Evolutionary conservation across 2,888 invertebrate genomes (phyloP), one percentile per base, ranked within the genome.

Genomic region (Keiferia lycopersicella): DNA sequence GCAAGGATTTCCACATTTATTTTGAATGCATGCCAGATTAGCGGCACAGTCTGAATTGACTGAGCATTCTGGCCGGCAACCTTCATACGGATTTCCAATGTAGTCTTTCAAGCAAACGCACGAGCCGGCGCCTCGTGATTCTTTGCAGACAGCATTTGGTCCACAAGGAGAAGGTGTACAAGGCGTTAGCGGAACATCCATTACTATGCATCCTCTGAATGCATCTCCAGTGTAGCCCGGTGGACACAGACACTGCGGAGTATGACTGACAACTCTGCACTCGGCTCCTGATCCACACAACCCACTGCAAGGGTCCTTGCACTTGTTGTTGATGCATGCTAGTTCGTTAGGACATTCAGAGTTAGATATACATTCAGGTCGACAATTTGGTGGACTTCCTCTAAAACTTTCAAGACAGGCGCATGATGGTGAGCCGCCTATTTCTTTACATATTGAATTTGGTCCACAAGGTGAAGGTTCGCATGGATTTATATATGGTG

Each of bases 381-480:
- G 91, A 78, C 95, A 95, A 75, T 94, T 94, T 8, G 95, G 95
- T 45, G 96, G 95, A 65, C 93, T 92, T 64, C 96, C 96, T 57
- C 93, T 87, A 79, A 92, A 96, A 39, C 93, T 92, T n/a, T 92
- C 90, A n/a, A 94, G 81, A 76, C 96, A 96, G 30, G 95, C 94
- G 76, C 96, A 96, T 0, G 95, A 94, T 26, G 96, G 94, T 48
- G 94, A 93, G 57, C 93, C 93, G 39, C 91, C 92, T 56, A 92
- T 80, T 74, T 92, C 92, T 73, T 91, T 92, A 71, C 95, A 95
- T 74, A 94, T 87, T 2, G 95, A 92, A 74, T 95, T 94, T 7
- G 95, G 93, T 20, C 96, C 96, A 79, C 96, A 96, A 0, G 96
- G 96, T 11, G 95, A 95, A 26, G 96, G 96, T 72, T 93, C 91